Percentiles rank a stretch among this genome's conserved stretches.
These are phyloP conservation scores for Scotopteryx bipunctaria DNA, from an alignment of 2,888 invertebrate species.

Conservation along the genomic window DNA sequence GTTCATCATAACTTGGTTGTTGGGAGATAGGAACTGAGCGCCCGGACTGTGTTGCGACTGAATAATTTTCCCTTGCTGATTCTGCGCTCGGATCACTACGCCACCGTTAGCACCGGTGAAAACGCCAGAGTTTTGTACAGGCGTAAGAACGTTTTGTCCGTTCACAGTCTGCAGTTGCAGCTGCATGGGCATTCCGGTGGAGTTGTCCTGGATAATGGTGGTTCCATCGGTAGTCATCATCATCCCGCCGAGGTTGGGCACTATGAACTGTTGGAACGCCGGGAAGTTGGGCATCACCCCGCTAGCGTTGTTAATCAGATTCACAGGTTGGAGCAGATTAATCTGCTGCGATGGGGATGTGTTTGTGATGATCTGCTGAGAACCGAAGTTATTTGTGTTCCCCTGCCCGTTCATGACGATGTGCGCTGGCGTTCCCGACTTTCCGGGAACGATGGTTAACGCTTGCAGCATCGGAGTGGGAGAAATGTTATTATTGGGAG, in stretches of 20 bases:
- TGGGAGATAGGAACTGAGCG: slow-evolving; percentile 89
- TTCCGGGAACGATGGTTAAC: slow-evolving; percentile 89
- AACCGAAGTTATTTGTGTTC: slow-evolving; percentile 83
- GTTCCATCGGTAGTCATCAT: slow-evolving; percentile 92
- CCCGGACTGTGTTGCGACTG: slow-evolving; percentile 87
- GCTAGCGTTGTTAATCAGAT: slow-evolving; percentile 88
- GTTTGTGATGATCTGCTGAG: slow-evolving; percentile 87
- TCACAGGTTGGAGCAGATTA: slow-evolving; percentile 91
- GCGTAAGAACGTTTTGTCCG: slow-evolving; percentile 89
- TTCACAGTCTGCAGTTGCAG: slow-evolving; percentile 91
- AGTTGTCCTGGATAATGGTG: slow-evolving; percentile 88
- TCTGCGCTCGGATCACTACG: slow-evolving; percentile 90
- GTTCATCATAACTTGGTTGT: slow-evolving; percentile 89
- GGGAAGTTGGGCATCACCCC: slow-evolving; percentile 90
- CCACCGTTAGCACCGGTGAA: slow-evolving; percentile 88
- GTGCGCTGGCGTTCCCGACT: slow-evolving; percentile 88
- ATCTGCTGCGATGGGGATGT: slow-evolving; percentile 85
- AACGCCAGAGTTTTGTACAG: slow-evolving; percentile 86
- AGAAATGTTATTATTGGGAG: slow-evolving; percentile 86
- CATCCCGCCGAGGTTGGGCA: slow-evolving; percentile 91
- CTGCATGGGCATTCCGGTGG: slow-evolving; percentile 87
- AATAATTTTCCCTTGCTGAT: slow-evolving; percentile 88
- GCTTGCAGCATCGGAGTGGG: slow-evolving; percentile 89
- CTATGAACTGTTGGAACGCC: slow-evolving; percentile 91
- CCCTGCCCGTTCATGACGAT: slow-evolving; percentile 90